These are phyloP conservation scores for Polydrusus pterygomalis DNA, from an alignment of 2,888 invertebrate species.

Conservation along the genomic window DNA sequence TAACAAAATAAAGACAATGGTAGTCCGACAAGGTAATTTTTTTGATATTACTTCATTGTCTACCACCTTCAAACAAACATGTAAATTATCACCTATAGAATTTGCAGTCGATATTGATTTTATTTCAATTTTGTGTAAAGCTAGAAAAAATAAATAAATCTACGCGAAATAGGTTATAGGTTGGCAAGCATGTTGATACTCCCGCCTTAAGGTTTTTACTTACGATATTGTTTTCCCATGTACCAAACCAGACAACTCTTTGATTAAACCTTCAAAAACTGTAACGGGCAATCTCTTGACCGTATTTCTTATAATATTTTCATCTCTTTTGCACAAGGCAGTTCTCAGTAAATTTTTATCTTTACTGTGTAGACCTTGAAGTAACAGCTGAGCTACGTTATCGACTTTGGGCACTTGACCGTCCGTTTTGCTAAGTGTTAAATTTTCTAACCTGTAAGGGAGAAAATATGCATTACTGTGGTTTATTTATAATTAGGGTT, in stretches of 20 bases:
- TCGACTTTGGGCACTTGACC: conserved; percentile 76
- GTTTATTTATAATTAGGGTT: background rate
- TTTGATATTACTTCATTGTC: too few species aligned
- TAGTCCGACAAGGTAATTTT: too few species aligned
- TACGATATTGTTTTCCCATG: conserved; percentile 81
- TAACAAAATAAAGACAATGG: too few species aligned
- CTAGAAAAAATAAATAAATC: too few species aligned
- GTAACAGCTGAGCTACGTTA: conserved; percentile 86
- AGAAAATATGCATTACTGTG: background rate
- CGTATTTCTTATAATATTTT: conserved; percentile 82
- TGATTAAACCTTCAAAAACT: conserved; percentile 82
- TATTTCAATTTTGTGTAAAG: too few species aligned
- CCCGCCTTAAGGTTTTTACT: too few species aligned
- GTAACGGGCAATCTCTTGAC: conserved; percentile 84
- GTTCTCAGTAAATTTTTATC: conserved; percentile 83
- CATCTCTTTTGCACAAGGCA: conserved; percentile 82
- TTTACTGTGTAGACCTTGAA: conserved; percentile 91
- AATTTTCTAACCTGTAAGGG: conserved; percentile 77
- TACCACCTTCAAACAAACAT: too few species aligned
- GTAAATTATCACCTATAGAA: too few species aligned
- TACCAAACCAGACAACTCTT: conserved; percentile 82
- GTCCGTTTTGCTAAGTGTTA: conserved; percentile 79
- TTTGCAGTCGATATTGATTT: too few species aligned
- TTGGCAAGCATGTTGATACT: too few species aligned
- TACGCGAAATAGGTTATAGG: too few species aligned